Conservation (phyloP, 2,888 invertebrate genomes). For the Drosophila affinis region DNA sequence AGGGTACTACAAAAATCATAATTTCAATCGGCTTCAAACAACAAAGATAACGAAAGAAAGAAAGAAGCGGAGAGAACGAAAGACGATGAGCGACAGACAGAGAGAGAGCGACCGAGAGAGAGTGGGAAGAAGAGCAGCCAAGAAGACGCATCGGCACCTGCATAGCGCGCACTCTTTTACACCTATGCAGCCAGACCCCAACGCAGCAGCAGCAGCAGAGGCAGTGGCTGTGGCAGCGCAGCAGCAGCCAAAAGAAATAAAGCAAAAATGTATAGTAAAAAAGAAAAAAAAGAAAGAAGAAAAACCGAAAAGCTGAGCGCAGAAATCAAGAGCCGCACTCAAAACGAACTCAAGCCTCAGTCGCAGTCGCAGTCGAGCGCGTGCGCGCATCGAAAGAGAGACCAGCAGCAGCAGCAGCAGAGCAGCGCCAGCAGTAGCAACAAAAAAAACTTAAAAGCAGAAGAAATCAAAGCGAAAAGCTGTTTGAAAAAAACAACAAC, state of each 20-base stretch:
- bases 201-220: slow-evolving; percentile 28
- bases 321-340: slow-evolving; percentile 66
- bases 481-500: slow-evolving; percentile 48
- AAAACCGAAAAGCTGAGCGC: slow-evolving; percentile 40
- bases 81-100: slow-evolving; percentile 13
- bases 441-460: slow-evolving; percentile 42
- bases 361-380: slow-evolving; percentile 39
- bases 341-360: slow-evolving; percentile 36
- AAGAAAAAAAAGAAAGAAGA: slow-evolving; percentile 18
- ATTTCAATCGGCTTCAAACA: slow-evolving; percentile 73
- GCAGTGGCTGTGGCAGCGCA: slow-evolving; percentile 35
- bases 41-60: slow-evolving; percentile 46
- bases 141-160: slow-evolving; percentile 65
- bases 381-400: slow-evolving; percentile 61
- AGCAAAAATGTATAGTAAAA: slow-evolving; percentile 35
- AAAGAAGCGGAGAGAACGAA: slow-evolving; percentile 40
- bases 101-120: slow-evolving; percentile 18
- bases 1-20: slow-evolving; percentile 59
- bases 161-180: slow-evolving; percentile 76
- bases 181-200: slow-evolving; percentile 62
- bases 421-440: slow-evolving; percentile 22
- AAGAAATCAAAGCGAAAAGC: slow-evolving; percentile 74
- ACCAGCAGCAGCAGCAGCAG: slow-evolving; percentile 16
- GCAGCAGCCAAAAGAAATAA: slow-evolving; percentile 31
- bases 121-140: slow-evolving; percentile 16